Evolutionary conservation across 2,113 vertebrate genomes (phyloP).

Genomic region (Nerophis ophidion): DNA sequence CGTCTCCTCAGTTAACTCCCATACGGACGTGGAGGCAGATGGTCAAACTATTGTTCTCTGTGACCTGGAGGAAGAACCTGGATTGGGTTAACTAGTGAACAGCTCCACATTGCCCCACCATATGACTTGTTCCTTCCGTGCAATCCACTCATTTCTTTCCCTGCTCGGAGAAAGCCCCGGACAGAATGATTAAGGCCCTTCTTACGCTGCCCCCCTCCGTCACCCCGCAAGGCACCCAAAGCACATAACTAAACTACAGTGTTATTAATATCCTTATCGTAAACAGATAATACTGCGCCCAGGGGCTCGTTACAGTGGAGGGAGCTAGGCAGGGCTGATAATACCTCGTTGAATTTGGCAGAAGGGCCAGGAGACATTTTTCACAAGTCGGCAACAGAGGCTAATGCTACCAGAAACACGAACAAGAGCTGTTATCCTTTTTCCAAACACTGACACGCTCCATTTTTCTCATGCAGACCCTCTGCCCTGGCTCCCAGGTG

Average conservation of each 20-base stretch:
- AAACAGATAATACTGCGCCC: constrained; percentile 68
- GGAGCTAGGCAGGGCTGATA: constrained; percentile 53
- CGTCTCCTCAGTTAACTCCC: constrained; percentile 29
- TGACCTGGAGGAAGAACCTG: constrained; percentile 24
- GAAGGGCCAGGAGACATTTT: constrained; percentile 50
- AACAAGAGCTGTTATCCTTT: constrained; percentile 42
- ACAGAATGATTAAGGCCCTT: constrained; percentile 56
- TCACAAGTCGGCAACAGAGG: constrained; percentile 36
- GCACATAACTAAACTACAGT: constrained; percentile 58
- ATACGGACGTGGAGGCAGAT: constrained; percentile 37
- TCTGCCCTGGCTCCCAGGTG: constrained; percentile 25
- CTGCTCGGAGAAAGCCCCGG: constrained; percentile 36
- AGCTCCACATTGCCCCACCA: constrained; percentile 13
- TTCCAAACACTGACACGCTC: constrained; percentile 18
- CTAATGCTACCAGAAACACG: constrained; percentile 19
- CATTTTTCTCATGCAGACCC: constrained; percentile 31
- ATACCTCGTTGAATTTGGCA: constrained; percentile 47
- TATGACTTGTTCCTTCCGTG: constrained; percentile 13
- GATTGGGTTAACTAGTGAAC: constrained; percentile 20
- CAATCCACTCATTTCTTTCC: constrained; percentile 15
- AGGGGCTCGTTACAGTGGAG: constrained; percentile 58
- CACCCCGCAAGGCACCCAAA: constrained; percentile 31
- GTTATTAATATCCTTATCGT: constrained; percentile 72
- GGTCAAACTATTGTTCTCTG: constrained; percentile 48
- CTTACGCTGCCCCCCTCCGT: constrained; percentile 6